Base-by-base conservation (phyloP, 1,140 invertebrate species). In the Platorchestia sp. region DNA sequence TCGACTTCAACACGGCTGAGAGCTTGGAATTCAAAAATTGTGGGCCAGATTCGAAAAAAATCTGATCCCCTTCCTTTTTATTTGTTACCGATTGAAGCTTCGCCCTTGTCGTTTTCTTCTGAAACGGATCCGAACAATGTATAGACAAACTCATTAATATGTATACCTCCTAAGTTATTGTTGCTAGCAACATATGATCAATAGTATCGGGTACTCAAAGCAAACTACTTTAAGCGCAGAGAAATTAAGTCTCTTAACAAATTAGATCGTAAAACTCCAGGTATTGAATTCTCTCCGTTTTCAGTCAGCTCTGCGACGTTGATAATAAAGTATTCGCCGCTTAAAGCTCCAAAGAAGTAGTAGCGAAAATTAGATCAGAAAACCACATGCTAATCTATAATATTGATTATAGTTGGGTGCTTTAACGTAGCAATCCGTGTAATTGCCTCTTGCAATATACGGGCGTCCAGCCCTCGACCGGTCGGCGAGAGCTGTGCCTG, bases 281-380 rank as follows among this genome's bases (percentile, higher is more conserved):
- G 14, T 75, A 75, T 75, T 75, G 59, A 75, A 75, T 75, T 75
- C 59, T 75, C 36, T 75, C 59, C 27, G 59, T 75, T 75, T 75
- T 75, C 59, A 75, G 59, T 75, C 59, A 75, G 59, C 59, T 75
- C 59, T 19, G 59, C 36, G 59, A 75, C 59, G 27, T 27, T 75
- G 59, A 75, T 75, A 75, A 75, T 75, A 75, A 75, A 75, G 59
- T 75, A 75, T 75, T 75, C 59, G 59, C 59, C 59, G 59, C 59
- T 75, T 75, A 22, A 75, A 75, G 59, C 59, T 75, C 59, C 59
- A 75, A 75, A 75, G 59, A 75, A 75, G 59, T 75, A 10, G 14
- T 75, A 75, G 59, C 36, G 59, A 10, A 75, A 75, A 75, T 75
- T 75, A 75, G 59, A 75, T 75, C 59, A 75, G 59, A 75, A 75